Conservation (phyloP, 2,113 vertebrate species). For the Butorides virescens region DNA sequence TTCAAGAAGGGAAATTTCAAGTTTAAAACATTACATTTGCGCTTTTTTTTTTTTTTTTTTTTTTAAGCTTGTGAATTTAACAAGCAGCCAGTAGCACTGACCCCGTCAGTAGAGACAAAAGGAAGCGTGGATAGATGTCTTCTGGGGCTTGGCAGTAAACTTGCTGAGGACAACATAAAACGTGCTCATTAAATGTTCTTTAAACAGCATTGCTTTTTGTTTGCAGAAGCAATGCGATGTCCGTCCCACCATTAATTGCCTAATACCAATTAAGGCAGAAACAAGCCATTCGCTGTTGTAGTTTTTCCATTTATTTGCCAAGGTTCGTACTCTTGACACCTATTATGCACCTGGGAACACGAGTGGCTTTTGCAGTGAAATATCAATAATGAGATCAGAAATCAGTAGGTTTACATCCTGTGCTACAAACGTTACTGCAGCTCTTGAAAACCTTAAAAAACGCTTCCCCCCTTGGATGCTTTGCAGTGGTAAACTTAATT, state of each 20-base stretch:
- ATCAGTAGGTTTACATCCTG: neutral
- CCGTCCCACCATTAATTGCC: constrained; percentile 47
- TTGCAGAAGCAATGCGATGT: constrained; percentile 19
- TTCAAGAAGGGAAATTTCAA: neutral
- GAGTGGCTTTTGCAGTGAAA: neutral
- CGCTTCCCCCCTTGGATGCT: neutral
- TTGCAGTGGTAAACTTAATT: constrained; percentile 38
- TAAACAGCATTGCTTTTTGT: constrained; percentile 55
- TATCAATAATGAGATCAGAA: neutral
- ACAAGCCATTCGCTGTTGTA: constrained; percentile 7
- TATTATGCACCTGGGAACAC: neutral
- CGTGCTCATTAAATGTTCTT: neutral
- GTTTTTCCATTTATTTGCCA: constrained; percentile 9
- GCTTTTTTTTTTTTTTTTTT: neutral
- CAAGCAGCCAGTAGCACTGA: neutral
- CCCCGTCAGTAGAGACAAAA: constrained; percentile 27
- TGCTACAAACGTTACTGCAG: rapidly evolving
- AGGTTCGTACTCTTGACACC: neutral
- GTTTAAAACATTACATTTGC: neutral
- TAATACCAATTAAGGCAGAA: constrained; percentile 40
- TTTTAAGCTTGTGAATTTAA: neutral
- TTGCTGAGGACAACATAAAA: constrained; percentile 17
- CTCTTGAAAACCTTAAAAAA: neutral
- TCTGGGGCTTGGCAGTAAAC: constrained; percentile 40
- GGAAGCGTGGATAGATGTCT: constrained; percentile 19